These are phyloP conservation scores for Nasonia vitripennis DNA, from an alignment of 1,140 invertebrate genomes.

Conservation along the genomic window DNA sequence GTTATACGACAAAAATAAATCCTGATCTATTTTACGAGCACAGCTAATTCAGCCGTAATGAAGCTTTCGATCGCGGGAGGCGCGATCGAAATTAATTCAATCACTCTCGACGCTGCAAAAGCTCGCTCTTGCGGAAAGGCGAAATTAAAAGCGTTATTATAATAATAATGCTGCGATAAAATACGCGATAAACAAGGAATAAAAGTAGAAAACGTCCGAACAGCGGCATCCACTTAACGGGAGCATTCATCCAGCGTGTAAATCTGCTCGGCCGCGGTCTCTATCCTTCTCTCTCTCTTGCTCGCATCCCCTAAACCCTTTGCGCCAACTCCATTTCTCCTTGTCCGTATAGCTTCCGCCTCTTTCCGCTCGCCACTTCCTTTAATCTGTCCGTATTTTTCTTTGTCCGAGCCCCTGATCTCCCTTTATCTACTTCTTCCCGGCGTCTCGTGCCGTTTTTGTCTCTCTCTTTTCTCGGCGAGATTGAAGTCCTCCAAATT, in stretches of 20 bases:
- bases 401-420: constrained; percentile 31
- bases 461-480: not conserved
- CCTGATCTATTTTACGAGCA: no score
- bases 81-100: no score
- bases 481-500: not conserved
- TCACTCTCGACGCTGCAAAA: no score
- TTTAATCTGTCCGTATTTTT: constrained; percentile 48
- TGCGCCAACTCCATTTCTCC: constrained; percentile 28
- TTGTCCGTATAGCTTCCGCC: constrained; percentile 9
- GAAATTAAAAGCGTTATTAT: no score
- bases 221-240: constrained; percentile 33
- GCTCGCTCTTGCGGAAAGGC: no score
- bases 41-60: no score
- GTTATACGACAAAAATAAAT: no score
- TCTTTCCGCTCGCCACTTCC: constrained; percentile 30
- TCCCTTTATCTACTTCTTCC: constrained; percentile 11
- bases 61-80: no score
- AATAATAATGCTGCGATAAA: no score
- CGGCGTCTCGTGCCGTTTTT: not conserved
- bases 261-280: not conserved
- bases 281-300: not conserved
- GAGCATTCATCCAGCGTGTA: constrained; percentile 24
- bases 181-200: not conserved
- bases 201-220: not conserved
- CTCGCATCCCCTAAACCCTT: constrained; percentile 28